A percentile compares a stretch with the other conserved stretches of the same genome.
Conservation (phyloP, 2,113 vertebrate genomes). For the Herpetotheres cachinnans region DNA sequence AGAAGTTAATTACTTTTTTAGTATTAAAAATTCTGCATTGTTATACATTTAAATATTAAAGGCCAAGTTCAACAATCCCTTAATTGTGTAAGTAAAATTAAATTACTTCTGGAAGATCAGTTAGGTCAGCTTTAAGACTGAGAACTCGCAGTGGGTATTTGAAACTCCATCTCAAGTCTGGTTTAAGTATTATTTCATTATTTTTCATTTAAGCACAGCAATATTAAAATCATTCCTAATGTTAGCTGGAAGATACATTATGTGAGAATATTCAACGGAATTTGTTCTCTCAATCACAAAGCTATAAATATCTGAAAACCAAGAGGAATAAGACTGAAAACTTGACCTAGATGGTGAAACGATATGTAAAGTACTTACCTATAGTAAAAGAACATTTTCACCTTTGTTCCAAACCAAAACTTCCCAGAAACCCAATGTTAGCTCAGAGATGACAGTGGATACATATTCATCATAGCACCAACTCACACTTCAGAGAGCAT, state of each 20-base stretch:
- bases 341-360: neutral
- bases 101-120: neutral
- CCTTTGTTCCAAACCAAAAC: neutral
- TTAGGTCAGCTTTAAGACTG: neutral
- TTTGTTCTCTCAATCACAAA: neutral
- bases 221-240: neutral
- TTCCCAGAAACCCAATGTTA: neutral
- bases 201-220: neutral
- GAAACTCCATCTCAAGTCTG: neutral
- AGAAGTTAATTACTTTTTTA: neutral
- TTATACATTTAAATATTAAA: neutral
- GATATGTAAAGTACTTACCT: neutral
- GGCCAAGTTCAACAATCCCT: neutral
- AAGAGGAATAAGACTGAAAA: neutral
- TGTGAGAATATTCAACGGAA: neutral
- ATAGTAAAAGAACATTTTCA: neutral
- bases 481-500: neutral
- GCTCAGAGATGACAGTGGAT: neutral
- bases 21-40: neutral
- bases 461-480: neutral
- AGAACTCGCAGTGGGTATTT: neutral
- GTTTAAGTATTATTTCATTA: neutral
- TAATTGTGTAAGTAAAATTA: neutral
- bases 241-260: neutral
- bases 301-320: neutral